Evolutionary conservation across 2,113 vertebrate species (phyloP), one percentile per base, ranked within the genome.

Genomic region (Podocnemis expansa): DNA sequence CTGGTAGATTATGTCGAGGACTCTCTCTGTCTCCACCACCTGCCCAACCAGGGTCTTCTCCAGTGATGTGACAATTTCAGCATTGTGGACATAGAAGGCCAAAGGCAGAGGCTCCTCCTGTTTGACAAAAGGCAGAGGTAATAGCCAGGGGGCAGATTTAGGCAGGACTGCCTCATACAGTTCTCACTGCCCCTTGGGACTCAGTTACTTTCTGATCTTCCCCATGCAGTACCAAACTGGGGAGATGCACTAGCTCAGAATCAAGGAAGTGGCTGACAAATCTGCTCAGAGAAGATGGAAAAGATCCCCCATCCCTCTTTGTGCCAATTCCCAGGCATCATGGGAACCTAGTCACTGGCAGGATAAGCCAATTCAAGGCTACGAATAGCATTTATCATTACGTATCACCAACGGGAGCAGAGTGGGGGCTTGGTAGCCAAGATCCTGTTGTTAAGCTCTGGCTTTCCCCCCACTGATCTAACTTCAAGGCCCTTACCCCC

Each of bases 1-100:
- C 96, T 99, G 99, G 97, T 99, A 99, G 87, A 99, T 97, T 94
- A 99, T 98, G 9, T 99, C 99, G 17, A 99, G 94, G 10, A 99
- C 98, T 93, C 98, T 98, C 96, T 99, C 99, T 0, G 99, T 99
- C 97, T 99, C 99, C 54, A 99, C 96, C 0, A 88, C 94, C 84
- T 99, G 98, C 24, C 98, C 97, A 8, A 97, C 97, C 91, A 99
- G 94, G 0, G 99, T 99, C 79, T 96, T 97, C 60, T 98, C 98
- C 95, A 99, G 97, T 0, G 98, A 99, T 2, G 97, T 98, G 84
- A 99, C 97, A 13, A 99, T 99, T 96, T 99, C 99, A 0, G 98
- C 97, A 95, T 99, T 99, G 0, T 97, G 98, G 58, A 99, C 98
- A 25, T 99, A 99, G 95, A 99, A 99, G 1, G 99, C 98, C 95